Evolutionary conservation across 30 jellyfish, hydroid and myxozoan species (phyloP).

Genomic region (Aurelia sp.): DNA sequence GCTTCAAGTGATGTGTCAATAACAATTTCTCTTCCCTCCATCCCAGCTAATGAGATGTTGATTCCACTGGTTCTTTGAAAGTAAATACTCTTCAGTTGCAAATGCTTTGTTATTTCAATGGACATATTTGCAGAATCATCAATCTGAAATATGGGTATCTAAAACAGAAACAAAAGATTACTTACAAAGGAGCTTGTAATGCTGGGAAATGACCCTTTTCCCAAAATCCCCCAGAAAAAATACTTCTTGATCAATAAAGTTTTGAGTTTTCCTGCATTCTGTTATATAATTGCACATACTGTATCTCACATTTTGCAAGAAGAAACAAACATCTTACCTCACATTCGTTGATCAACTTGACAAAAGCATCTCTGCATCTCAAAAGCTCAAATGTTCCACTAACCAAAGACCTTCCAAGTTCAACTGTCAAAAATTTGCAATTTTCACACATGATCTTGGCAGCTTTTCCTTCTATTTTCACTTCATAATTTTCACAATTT

Average conservation of each 20-base stretch:
- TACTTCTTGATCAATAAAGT: too few species aligned
- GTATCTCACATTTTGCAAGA: too few species aligned
- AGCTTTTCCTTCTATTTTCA: slow-evolving; percentile 82
- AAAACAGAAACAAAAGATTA: slow-evolving; percentile 1
- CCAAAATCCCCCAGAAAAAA: too few species aligned
- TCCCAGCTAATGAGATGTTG: not conserved
- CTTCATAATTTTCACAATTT: slow-evolving; percentile 63
- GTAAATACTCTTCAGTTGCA: slow-evolving; percentile 72
- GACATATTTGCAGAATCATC: slow-evolving; percentile 66
- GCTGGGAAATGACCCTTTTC: too few species aligned
- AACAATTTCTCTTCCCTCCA: slow-evolving; percentile 6
- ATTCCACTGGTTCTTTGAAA: slow-evolving; percentile 59
- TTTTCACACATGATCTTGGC: slow-evolving; percentile 85
- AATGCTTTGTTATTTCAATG: slow-evolving; percentile 33
- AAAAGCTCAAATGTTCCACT: slow-evolving; percentile 83
- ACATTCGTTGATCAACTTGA: slow-evolving; percentile 45
- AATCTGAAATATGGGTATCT: slow-evolving; percentile 84
- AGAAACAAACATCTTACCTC: slow-evolving; percentile 54
- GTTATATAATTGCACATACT: too few species aligned
- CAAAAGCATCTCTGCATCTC: slow-evolving; percentile 34
- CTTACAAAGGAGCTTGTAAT: too few species aligned
- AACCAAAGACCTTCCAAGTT: slow-evolving; percentile 52
- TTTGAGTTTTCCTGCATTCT: too few species aligned
- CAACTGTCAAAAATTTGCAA: slow-evolving; percentile 31
- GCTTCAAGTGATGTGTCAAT: slow-evolving; percentile 41